Evolutionary conservation across 2,888 invertebrate genomes (phyloP), one percentile per base, ranked within the genome.

Genomic region (Melipona beecheii): DNA sequence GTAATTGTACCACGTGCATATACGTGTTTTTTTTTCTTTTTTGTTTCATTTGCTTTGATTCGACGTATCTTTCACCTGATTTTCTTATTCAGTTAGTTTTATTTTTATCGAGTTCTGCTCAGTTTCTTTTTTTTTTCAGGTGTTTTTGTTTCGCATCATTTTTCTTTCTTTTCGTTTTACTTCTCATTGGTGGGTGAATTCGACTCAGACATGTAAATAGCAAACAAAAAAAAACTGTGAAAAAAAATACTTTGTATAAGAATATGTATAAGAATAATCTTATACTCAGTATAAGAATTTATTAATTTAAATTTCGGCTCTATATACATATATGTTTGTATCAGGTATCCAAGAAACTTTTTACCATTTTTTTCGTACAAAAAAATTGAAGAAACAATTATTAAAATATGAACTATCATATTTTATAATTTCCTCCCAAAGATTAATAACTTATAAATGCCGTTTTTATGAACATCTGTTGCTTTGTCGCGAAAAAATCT

Each of bases 281-380:
- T n/a, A n/a, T n/a, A n/a, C 82, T 82, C 78, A 50, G 15, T 60
- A 19, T 43, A 68, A 56, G 50, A 58, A 31, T 75, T 50, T 71
- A 62, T 78, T 58, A 27, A 54, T 27, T 27, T 27, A 62, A 66
- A 79, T 56, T 58, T 82, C 68, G 64, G 68, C 64, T 56, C n/a
- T 71, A 50, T 66, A 62, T 15, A 11, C 78, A 71, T 81, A 75
- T 54, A 78, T 81, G 43, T 43, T 11, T 1, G 9, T 43, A 43
- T 43, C 43, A 43, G 9, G 43, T 43, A 43, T 1, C 43, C 43
- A 43, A 9, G 11, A 43, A 43, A 43, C 1, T 43, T 43, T 43
- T 43, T 43, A 43, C 9, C 11, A 9, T 43, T 43, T 43, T 1
- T 43, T 43, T 43, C 43, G 43, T 9, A 9, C 11, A 9, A 43